A percentile compares a stretch with the other conserved stretches of the same genome.
phyloP scores from a whole-genome alignment of 2,888 invertebrate species.

The Noctua janthina region DNA sequence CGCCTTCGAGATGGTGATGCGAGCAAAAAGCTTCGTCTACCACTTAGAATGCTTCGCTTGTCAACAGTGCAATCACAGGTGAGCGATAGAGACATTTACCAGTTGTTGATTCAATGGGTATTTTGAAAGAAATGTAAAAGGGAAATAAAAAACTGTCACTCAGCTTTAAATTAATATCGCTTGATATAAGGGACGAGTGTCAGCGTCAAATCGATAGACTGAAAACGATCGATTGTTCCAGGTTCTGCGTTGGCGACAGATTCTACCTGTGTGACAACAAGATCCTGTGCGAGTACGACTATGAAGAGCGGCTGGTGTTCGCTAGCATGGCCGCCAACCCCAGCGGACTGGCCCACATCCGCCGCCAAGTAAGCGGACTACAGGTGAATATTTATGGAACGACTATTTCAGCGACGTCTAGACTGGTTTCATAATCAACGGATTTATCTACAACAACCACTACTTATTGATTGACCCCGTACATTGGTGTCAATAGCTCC shows the following conservation, averaged over 20 bases:
- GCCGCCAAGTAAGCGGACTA: conserved; percentile 94
- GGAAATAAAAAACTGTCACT: background rate
- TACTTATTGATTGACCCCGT: conserved; percentile 74
- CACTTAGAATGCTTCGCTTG: conserved; percentile 98
- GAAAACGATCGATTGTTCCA: conserved; percentile 76
- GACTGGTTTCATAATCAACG: conserved; percentile 60
- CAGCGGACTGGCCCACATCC: conserved; percentile 95
- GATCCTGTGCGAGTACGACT: conserved; percentile 98
- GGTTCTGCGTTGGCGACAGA: conserved; percentile 98
- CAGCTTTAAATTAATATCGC: background rate
- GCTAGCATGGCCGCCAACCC: conserved; percentile 97
- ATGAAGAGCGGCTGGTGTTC: conserved; percentile 97
- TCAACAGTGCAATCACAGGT: conserved; percentile 98
- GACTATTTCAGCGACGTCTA: conserved; percentile 67
- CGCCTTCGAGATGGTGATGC: conserved; percentile 98
- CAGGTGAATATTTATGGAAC: conserved; percentile 83
- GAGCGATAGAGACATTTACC: conserved; percentile 63
- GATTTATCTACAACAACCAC: conserved; percentile 50
- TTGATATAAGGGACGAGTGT: background rate
- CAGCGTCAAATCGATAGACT: conserved; percentile 3
- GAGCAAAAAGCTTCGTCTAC: conserved; percentile 97
- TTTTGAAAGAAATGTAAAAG: background rate
- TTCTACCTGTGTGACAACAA: conserved; percentile 98
- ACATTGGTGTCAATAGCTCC: conserved; percentile 60
- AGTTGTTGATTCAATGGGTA: background rate